Base-by-base conservation (phyloP, 2,888 invertebrate genomes). In the Torymus aiolomorphi region DNA sequence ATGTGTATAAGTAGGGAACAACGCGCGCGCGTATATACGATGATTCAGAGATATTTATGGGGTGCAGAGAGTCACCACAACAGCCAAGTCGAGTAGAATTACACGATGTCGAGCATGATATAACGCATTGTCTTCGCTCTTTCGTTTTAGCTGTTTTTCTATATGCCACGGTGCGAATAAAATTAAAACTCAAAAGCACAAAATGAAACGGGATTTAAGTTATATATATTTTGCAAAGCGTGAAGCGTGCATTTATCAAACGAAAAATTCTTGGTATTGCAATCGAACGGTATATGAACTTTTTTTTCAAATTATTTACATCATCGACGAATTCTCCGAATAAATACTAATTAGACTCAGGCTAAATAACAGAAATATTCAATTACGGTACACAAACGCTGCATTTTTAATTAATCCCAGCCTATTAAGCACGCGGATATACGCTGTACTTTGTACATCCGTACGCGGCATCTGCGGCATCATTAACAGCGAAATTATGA, bases 11-110 rank as follows among this genome's bases (percentile, higher is more conserved):
- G 62, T 59, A 16, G 24, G 42, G 76, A 78, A 57, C 31, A 73
- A 20, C 52, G 83, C 79, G 82, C 42, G 20, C 80, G 82, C 78
- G 81, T 75, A 42, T 42, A 8, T 42, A 83, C 87, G 87, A 88
- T 87, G 87, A 88, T 88, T 88, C 88, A 87, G 86, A 86, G 86
- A 87, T 88, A 88, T 88, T 88, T 88, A 88, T 88, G 86, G 85
- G 85, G 86, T 85, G 88, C 84, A 76, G 87, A 88, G 87, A 83
- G 84, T 84, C 83, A 82, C 85, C 82, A 84, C 76, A 83, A 83
- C 83, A 83, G 85, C 82, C 78, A 78, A 84, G 82, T 84, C 84
- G 86, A 85, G 86, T 85, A 86, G 87, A 88, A 88, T 87, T 87
- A 87, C 87, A 88, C 84, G 85, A 88, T 86, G 85, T 87, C 85